These are phyloP conservation scores for Steromphala cineraria DNA, from an alignment of 2,888 invertebrate genomes.

Conservation along the genomic window DNA sequence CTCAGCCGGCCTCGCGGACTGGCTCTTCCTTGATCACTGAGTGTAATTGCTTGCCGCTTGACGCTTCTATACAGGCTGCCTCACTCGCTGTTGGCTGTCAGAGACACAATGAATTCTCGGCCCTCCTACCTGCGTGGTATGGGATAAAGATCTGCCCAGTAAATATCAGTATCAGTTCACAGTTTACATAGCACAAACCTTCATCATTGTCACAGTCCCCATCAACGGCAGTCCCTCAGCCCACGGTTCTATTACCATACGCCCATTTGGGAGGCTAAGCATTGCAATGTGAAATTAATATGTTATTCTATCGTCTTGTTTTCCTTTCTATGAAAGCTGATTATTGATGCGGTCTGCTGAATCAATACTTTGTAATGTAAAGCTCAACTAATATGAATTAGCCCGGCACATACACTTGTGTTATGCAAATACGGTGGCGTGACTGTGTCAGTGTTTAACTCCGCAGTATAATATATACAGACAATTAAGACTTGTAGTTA, in stretches of 20 bases:
- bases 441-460: too few relatives aligned
- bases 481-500: too few relatives aligned
- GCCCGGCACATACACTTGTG: too few relatives aligned
- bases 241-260: not conserved
- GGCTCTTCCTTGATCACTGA: constrained; percentile 5
- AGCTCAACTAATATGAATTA: not conserved
- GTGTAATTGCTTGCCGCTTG: not conserved
- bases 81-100: not conserved
- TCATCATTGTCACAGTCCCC: too few relatives aligned
- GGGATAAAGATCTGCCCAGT: not conserved
- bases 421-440: too few relatives aligned
- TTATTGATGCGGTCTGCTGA: not conserved
- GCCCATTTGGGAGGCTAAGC: not conserved
- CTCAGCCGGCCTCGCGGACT: not conserved
- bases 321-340: not conserved
- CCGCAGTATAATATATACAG: too few relatives aligned
- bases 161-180: too few relatives aligned
- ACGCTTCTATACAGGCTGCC: not conserved
- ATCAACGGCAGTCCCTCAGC: not conserved
- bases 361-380: not conserved
- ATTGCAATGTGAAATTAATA: not conserved
- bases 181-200: too few relatives aligned
- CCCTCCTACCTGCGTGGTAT: not conserved
- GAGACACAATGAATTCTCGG: not conserved
- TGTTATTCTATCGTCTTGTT: not conserved